phyloP scores from a whole-genome alignment of 2,113 vertebrate species.

The Dasypus novemcinctus region DNA sequence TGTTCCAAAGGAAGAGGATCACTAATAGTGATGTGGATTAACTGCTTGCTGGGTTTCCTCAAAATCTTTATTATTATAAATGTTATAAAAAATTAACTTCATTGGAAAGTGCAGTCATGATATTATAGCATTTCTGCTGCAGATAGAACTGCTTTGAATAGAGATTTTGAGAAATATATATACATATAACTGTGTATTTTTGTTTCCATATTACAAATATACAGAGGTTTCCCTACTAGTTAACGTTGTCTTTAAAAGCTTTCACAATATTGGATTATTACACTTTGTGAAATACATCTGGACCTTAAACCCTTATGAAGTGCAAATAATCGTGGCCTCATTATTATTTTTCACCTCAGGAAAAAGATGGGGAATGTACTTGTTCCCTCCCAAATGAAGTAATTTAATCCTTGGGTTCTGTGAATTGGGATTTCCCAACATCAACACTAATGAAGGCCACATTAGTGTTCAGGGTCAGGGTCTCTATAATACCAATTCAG shows the following conservation, averaged over 20 bases:
- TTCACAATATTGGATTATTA: conserved; percentile 42
- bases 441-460: conserved; percentile 72
- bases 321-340: conserved; percentile 53
- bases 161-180: no score
- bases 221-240: background rate
- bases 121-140: background rate
- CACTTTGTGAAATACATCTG: background rate
- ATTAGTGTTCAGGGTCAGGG: conserved; percentile 55
- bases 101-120: background rate
- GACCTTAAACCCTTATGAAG: conserved; percentile 55
- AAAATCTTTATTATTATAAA: conserved; percentile 28
- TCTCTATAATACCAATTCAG: conserved; percentile 35
- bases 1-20: conserved; percentile 28
- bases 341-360: conserved; percentile 32
- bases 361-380: conserved; percentile 56
- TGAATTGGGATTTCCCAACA: conserved; percentile 66
- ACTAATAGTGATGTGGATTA: background rate
- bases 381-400: conserved; percentile 55
- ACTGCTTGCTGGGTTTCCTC: background rate
- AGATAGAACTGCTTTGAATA: background rate
- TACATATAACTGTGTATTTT: conserved; percentile 29
- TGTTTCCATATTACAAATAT: conserved; percentile 26
- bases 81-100: background rate
- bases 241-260: conserved; percentile 59
- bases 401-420: conserved; percentile 61